Evolutionary conservation across 2,797 vertebrate species (phyloP), one percentile per base, ranked within the genome.

Genomic region (Eutrigla gurnardus): DNA sequence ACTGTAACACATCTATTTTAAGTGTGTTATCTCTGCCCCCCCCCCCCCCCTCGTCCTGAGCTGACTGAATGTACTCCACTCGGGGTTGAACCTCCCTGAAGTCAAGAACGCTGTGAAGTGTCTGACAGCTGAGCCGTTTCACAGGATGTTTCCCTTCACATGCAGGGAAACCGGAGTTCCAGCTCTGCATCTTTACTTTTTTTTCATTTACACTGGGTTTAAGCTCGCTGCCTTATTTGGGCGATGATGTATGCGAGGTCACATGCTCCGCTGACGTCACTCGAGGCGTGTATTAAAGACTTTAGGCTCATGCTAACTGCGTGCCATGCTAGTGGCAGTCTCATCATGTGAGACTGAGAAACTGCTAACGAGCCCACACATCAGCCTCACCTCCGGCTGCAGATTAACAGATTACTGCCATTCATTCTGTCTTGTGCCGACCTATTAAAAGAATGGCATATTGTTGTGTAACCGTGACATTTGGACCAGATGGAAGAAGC

Each of bases 1-100:
- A 78, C 82, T 85, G 74, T 83, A 87, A 91, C 88, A 78, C 81
- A 70, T 93, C 92, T 94, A 94, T 95, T 95, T 94, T 91, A 85
- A 90, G 91, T 83, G 65, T 45, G 65, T 89, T 85, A 91, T 88
- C 86, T 80, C 59, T 25, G 61, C 78, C 58, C 61, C 70, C 4
- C 65, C 70, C 65, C 43, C 58, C 11, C 49, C 47, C n/a, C 15
- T 50, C 11, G 33, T 35, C 63, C 70, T n/a, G 61, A 74, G 72
- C 66, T 25, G 54, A 69, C 76, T 1, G 35, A 74, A 33, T 37
- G 14, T 35, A 47, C 75, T 67, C 32, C 82, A 37, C n/a, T 77
- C 50, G 40, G 67, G 47, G 57, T 10, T 70, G 80, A 69, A 64
- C 42, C 60, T 73, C 61, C 54, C 61, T 61, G 60, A 60, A 69